Base-by-base conservation (phyloP, 2,888 invertebrate species). In the Galeruca laticollis region DNA sequence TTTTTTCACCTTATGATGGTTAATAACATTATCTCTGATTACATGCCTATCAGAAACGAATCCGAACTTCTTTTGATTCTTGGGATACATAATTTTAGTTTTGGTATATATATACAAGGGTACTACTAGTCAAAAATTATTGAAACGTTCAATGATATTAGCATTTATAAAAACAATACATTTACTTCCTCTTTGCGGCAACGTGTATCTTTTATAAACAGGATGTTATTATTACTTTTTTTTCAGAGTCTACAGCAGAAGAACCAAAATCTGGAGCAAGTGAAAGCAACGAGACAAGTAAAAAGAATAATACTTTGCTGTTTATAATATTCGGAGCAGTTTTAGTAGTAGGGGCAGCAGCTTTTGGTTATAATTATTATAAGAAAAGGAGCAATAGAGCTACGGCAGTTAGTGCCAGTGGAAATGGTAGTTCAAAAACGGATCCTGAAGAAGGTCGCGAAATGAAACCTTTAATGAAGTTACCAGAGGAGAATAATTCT, bases 281-380 rank as follows among this genome's bases (percentile, higher is more conserved):
- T 2, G 63, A 59, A 52, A 33, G 74, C 4, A 69, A 56, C 31
- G 72, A 69, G 65, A 71, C 67, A 6, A 71, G 71, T 6, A 62
- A 76, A 33, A 81, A 80, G 73, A 78, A 81, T 72, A 80, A 77
- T 26, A 81, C 73, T 18, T 73, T 79, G 82, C 86, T 73, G 81
- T 86, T 90, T 60, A 87, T 87, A 43, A 83, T 89, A 21, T 86
- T 89, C 35, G 87, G 88, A 18, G 88, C 87, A 5, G 88, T 88
- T 2, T 87, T 88, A 83, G 84, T 88, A 3, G 82, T 88, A 5
- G 86, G 89, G 2, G 85, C 87, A 1, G 87, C 87, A 13, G 88
- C 87, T 15, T 87, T 89, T 62, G 86, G 87, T 10, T 89, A 88
- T 79, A 89, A 88, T 82, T 89, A 88, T 80, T 88, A 89, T 86